Evolutionary conservation across 2,113 vertebrate species (phyloP).

Genomic region (Mugil cephalus): DNA sequence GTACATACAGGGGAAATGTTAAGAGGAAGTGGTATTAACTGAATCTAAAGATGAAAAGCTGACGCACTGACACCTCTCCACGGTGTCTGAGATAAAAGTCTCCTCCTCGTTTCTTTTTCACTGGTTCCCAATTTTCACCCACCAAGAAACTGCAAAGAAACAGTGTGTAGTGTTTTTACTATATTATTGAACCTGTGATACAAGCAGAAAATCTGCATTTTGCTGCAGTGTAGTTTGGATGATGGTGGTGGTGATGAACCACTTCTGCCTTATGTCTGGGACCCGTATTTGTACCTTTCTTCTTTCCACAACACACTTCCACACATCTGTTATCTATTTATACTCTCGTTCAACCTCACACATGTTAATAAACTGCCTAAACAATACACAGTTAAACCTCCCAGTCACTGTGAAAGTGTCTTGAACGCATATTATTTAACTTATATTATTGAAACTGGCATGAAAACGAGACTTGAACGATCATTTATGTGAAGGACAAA

Average conservation of each 20-base stretch:
- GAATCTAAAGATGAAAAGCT: background rate
- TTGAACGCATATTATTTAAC: conserved; percentile 4
- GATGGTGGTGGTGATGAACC: background rate
- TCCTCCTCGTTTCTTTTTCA: background rate
- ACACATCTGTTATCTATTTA: conserved; percentile 12
- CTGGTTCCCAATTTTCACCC: too few relatives aligned
- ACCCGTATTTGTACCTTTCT: conserved; percentile 6
- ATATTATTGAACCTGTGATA: background rate
- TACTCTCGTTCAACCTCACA: conserved; percentile 10
- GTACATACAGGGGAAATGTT: background rate
- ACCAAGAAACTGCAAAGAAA: background rate
- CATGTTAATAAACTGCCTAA: background rate
- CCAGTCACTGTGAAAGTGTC: background rate
- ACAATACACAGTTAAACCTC: background rate
- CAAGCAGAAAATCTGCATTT: background rate
- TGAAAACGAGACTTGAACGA: conserved; percentile 3
- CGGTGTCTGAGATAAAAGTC: background rate
- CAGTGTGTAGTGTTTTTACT: too few relatives aligned
- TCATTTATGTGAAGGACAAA: conserved; percentile 21
- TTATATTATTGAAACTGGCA: background rate
- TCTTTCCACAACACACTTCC: background rate
- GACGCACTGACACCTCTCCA: too few relatives aligned
- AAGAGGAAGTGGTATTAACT: background rate
- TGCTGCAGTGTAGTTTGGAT: conserved; percentile 1
- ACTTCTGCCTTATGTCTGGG: conserved; percentile 29